Evolutionary conservation across 2,113 vertebrate species (phyloP), one percentile per base, ranked within the genome.

Genomic region (Scomber scombrus): DNA sequence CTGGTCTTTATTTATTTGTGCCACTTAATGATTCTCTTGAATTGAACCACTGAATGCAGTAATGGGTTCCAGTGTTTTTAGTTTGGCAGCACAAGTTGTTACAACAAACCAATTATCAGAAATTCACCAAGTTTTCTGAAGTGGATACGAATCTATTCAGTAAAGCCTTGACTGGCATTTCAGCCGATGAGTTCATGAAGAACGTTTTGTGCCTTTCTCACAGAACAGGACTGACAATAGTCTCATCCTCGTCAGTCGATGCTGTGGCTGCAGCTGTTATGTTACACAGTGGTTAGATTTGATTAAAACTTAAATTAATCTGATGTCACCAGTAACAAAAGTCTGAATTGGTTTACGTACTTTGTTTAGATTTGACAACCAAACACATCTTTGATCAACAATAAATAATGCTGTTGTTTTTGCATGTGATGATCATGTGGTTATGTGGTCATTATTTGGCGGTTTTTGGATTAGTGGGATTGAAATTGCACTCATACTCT

Each of bases 1-100:
- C 29, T 76, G 61, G 50, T 71, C 4, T 84, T 55, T 43, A 71
- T 78, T 75, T 16, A 52, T 68, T 56, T 65, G 46, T 49, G 18
- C 23, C 18, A 7, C 66, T 60, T 49, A 61, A 66, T 43, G 31
- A 57, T 63, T 78, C 15, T 15, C 56, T 54, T 45, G 13, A 9
- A 65, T 80, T 65, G 10, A 19, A 40, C 34, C 34, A 2, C 34
- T 51, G 47, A 51, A 49, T 67, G n/a, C 10, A 0, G 47, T 7
- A 81, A 13, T 40, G 34, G 9, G 7, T 29, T 62, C 12, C 14
- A 8, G 12, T 54, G 49, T 40, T 51, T 64, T 46, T 65, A 47
- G 70, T 71, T 49, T 50, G 2, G 34, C 34, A 40, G 34, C 34
- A n/a, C 5, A 51, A 16, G 29, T 21, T 19, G 45, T 40, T 31